Base-by-base conservation (phyloP, 2,797 vertebrate species). In the Emydoidea blandingii region DNA sequence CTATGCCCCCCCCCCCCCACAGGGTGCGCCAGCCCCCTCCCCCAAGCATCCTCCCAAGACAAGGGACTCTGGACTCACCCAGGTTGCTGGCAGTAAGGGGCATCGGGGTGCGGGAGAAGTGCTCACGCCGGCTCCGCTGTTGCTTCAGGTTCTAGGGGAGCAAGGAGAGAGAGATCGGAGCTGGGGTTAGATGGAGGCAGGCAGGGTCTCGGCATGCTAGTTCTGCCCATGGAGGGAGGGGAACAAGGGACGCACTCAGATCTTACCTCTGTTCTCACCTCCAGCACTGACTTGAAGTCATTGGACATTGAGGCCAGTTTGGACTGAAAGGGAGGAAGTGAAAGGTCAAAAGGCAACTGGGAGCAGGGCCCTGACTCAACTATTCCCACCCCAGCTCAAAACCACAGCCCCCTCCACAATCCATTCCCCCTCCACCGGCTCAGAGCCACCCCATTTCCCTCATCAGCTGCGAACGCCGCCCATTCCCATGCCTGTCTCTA, bases 231-330 rank as follows among this genome's bases (percentile, higher is more conserved):
- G 29, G n/a, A 12, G 65, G 9, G 15, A 8, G 21, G 23, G 41
- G 37, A 19, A 18, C 19, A 27, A 8, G 8, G 37, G 34, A 37
- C 2, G 53, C 8, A 81, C 53, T 52, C 16, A 49, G n/a, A 72
- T 34, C 98, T 98, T 94, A 99, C 99, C 99, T 99, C 99, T 47
- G 99, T 99, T 98, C 99, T 98, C 88, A 99, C 99, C 98, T 99
- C 99, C 82, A 99, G 97, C 85, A 99, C 99, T 0, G 99, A 99
- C 93, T 99, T 99, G 98, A 99, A 99, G 98, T 99, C 99, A 56
- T 99, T 99, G 92, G 99, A 99, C 99, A 99, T 99, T 3, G 99
- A 99, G 29, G 99, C 99, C 97, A 99, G 96, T 97, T 99, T 99
- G 31, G 99, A 99, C 99, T 99, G 97, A 57, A 93, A 95, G 94